A percentile compares a stretch with the other conserved stretches of the same genome.
These are phyloP conservation scores for Stramonita haemastoma DNA, from an alignment of 2,888 invertebrate species.

Conservation along the genomic window DNA sequence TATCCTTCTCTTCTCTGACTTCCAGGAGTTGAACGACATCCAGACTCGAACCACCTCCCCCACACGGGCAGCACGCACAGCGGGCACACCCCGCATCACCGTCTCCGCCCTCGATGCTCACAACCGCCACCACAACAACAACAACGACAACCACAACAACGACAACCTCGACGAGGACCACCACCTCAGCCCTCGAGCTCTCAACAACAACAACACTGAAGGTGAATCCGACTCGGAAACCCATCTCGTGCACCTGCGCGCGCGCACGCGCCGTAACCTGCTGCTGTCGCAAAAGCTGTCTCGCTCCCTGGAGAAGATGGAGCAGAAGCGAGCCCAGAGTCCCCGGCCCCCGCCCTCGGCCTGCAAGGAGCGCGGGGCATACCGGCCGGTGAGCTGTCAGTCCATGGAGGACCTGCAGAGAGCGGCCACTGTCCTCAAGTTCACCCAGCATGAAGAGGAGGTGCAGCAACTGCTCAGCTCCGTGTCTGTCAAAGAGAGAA, in stretches of 20 bases:
- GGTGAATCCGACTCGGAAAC: background rate
- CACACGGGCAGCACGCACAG: background rate
- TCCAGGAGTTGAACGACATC: conserved; percentile 35
- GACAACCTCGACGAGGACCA: background rate
- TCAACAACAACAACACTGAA: background rate
- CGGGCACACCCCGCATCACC: background rate
- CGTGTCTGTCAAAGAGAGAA: background rate
- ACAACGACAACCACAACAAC: background rate
- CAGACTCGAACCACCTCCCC: conserved; percentile 30
- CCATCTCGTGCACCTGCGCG: conserved; percentile 21
- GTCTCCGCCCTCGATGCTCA: background rate
- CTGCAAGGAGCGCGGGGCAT: background rate
- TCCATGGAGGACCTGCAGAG: conserved; percentile 41
- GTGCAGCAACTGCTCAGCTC: conserved; percentile 35
- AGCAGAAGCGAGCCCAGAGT: background rate
- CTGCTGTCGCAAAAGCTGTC: conserved; percentile 32
- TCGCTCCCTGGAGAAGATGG: conserved; percentile 25
- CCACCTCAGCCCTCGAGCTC: background rate
- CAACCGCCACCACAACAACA: background rate
- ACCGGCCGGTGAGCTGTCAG: conserved; percentile 35
- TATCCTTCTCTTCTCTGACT: background rate
- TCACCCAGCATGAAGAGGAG: conserved; percentile 34
- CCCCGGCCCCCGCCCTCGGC: background rate
- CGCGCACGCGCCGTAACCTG: conserved; percentile 34
- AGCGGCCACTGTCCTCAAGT: conserved; percentile 32